Base-by-base conservation (phyloP, 1,140 invertebrate species). In the Zaprionus africanus region DNA sequence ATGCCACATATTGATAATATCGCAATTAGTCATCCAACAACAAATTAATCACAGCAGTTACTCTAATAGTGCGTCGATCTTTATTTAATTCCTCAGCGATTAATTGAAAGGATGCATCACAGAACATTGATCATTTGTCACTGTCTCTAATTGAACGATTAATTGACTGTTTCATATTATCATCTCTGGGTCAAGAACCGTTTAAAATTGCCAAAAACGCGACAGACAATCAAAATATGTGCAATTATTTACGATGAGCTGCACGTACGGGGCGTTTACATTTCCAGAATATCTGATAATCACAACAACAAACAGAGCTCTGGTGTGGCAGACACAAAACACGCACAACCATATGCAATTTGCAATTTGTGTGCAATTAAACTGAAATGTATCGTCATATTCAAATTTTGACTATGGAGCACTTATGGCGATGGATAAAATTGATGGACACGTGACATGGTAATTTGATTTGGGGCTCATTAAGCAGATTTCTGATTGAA, bases 331-430 rank as follows among this genome's bases (percentile, higher is more conserved):
- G 5, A 57, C 19, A 34, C 9, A 57, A 34, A 46, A 56, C 64
- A 57, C 31, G 64, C 64, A 66, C 54, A 66, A 58, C n/a, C 28
- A 22, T 58, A 49, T 66, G 46, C 28, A 31, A 49, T 58, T 58
- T 58, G 57, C 28, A 31, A 49, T 34, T 65, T 56, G 31, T 66
- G 53, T 66, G 53, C 64, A 66, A 57, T 58, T 66, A 66, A 66
- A 24, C 43, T 56, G 31, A 64, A 54, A 38, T 65, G 22, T 65
- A 31, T n/a, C 9, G 34, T 56, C 38, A 65, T 65, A 56, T 65
- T 28, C 6, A 57, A 41, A 65, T 43, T 65, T 56, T 9, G 53
- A 17, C 36, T 28, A 28, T 31, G 17, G 19, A 31, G 54, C 63
- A 57, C 15, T 56, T 13, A 46, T 46, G 41, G 6, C 19, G n/a